Conservation (phyloP, 2,113 vertebrate genomes). For the Brienomyrus longianalis region DNA sequence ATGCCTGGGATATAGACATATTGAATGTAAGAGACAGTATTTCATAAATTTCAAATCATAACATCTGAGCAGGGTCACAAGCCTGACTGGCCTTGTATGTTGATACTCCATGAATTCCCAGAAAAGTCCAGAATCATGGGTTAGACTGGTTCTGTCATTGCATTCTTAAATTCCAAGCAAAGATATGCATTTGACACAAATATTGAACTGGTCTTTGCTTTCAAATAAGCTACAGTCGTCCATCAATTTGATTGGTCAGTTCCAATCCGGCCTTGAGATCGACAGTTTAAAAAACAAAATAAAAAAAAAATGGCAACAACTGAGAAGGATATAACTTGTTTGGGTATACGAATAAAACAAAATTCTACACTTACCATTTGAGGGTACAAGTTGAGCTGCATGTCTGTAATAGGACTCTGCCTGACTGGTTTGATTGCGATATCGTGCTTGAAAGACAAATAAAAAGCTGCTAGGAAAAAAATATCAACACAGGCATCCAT, state of each 20-base stretch:
- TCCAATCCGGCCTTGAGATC: not conserved
- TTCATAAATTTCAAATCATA: too few species aligned
- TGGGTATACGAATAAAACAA: not conserved
- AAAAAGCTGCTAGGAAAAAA: not conserved
- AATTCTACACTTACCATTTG: conserved; percentile 79
- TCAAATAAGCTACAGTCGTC: not conserved
- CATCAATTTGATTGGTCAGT: not conserved
- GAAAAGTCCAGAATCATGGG: not conserved
- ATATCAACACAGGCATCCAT: not conserved
- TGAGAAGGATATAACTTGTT: not conserved
- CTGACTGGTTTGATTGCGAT: conserved; percentile 99
- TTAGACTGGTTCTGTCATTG: not conserved
- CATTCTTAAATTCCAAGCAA: not conserved
- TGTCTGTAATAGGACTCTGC: conserved; percentile 98
- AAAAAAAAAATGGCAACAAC: not conserved
- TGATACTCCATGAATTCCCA: not conserved
- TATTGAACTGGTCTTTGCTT: not conserved
- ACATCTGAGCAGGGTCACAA: too few species aligned
- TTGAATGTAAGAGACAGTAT: too few species aligned
- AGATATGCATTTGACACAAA: not conserved
- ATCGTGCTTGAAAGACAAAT: conserved; percentile 70
- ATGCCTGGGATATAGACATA: not conserved
- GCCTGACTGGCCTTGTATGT: too few species aligned
- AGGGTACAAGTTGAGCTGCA: conserved; percentile 96
- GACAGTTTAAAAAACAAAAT: not conserved